A percentile compares a stretch with the other conserved stretches of the same genome.
phyloP scores from a whole-genome alignment of 2,113 vertebrate genomes.

The Catagonus wagneri region DNA sequence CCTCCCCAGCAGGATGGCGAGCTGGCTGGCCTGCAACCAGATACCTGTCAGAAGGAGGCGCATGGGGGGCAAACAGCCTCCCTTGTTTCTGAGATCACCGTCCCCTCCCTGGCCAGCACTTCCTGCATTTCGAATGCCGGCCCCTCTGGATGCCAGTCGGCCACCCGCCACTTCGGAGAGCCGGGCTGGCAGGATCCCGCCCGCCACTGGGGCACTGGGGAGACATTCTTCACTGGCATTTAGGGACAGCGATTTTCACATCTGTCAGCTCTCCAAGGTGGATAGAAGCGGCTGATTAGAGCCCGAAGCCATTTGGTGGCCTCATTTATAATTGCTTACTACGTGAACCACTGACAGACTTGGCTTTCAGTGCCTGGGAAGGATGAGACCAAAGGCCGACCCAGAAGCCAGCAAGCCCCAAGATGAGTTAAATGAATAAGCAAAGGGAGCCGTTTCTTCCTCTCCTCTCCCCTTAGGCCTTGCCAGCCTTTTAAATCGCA shows the following conservation, averaged over 20 bases:
- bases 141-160: conserved; percentile 79
- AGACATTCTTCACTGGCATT: conserved; percentile 83
- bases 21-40: not conserved
- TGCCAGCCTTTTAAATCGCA: conserved; percentile 79
- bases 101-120: conserved; percentile 14
- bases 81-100: conserved; percentile 60
- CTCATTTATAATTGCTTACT: conserved; percentile 85
- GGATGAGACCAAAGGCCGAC: conserved; percentile 85
- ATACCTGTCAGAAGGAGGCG: not conserved
- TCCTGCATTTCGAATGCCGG: conserved; percentile 66
- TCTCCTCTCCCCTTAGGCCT: conserved; percentile 75
- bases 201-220: conserved; percentile 78
- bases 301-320: conserved; percentile 80
- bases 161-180: conserved; percentile 78
- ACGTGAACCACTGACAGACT: conserved; percentile 83
- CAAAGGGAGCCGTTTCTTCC: conserved; percentile 76
- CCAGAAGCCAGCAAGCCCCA: conserved; percentile 75
- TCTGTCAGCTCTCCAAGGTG: conserved; percentile 78
- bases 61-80: conserved; percentile 11
- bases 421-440: conserved; percentile 81
- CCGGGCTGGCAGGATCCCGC: conserved; percentile 81
- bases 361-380: conserved; percentile 78
- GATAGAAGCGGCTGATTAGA: conserved; percentile 83
- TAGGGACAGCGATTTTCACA: conserved; percentile 82
- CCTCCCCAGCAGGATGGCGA: not conserved